phyloP scores from a whole-genome alignment of 2,888 invertebrate genomes.

The Hipparchia semele region DNA sequence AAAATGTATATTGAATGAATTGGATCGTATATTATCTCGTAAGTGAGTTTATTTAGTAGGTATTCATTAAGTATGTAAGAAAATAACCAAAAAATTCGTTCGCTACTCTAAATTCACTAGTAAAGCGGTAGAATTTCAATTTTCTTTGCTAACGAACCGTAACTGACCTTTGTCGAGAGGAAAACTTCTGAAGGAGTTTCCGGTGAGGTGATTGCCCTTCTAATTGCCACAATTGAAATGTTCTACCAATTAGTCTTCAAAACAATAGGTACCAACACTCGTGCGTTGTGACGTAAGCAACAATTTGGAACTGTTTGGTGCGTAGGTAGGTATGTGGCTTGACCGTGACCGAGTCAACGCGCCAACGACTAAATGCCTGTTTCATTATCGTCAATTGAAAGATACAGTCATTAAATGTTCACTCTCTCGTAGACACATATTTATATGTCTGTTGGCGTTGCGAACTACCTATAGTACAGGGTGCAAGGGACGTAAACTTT shows the following conservation, averaged over 20 bases:
- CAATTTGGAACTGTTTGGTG: too few relatives aligned
- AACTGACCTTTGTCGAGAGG: not conserved
- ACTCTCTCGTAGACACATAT: not conserved
- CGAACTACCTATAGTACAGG: too few relatives aligned
- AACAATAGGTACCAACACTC: not conserved
- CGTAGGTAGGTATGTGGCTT: not conserved
- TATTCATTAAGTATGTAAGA: too few relatives aligned
- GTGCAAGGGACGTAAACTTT: too few relatives aligned
- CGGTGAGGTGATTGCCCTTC: constrained; percentile 2
- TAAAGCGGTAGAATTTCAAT: not conserved
- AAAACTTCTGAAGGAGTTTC: not conserved
- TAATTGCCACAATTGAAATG: not conserved
- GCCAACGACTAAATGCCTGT: not conserved
- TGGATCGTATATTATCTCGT: too few relatives aligned
- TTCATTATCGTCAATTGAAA: not conserved
- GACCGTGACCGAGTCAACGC: constrained; percentile 7
- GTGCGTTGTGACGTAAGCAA: too few relatives aligned
- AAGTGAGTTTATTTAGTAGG: too few relatives aligned
- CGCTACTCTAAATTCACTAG: too few relatives aligned
- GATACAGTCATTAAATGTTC: not conserved
- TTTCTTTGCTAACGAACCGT: not conserved
- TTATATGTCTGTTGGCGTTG: too few relatives aligned
- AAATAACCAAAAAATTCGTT: too few relatives aligned
- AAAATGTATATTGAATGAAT: too few relatives aligned
- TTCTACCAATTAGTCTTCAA: not conserved